Evolutionary conservation across 2,888 invertebrate genomes (phyloP).

Genomic region (Antheraea yamamai): DNA sequence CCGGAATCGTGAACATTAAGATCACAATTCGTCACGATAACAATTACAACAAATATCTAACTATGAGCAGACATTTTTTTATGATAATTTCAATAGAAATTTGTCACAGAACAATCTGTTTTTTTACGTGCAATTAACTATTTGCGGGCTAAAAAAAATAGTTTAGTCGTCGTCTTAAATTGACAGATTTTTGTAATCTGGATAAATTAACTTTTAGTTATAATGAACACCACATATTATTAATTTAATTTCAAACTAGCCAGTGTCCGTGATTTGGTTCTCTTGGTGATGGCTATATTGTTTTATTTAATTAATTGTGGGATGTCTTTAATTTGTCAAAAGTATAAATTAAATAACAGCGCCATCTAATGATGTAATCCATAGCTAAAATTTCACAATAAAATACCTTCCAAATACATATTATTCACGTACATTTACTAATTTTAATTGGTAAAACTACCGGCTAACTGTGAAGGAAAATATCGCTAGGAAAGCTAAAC

Average conservation of each 20-base stretch:
- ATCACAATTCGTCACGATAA: conserved; percentile 6
- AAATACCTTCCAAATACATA: too few species aligned
- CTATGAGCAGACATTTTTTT: neutral
- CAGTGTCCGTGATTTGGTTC: too few species aligned
- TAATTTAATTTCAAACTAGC: neutral
- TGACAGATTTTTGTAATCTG: neutral
- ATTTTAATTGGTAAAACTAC: too few species aligned
- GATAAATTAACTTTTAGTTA: neutral
- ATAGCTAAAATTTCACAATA: too few species aligned
- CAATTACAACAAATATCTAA: conserved; percentile 6
- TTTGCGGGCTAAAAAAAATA: neutral
- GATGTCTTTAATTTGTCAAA: too few species aligned
- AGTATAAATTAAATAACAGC: too few species aligned
- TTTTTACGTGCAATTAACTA: conserved; percentile 6
- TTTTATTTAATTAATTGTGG: too few species aligned
- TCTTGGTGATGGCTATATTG: too few species aligned
- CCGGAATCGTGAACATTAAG: neutral
- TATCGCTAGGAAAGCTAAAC: too few species aligned
- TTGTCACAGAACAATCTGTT: neutral
- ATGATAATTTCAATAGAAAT: conserved; percentile 8
- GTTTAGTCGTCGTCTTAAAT: neutral
- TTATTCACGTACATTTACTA: too few species aligned
- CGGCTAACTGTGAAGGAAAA: too few species aligned
- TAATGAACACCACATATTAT: neutral
- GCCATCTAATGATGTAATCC: too few species aligned